These are phyloP conservation scores for Trachymyrmex septentrionalis DNA, from an alignment of 1,140 invertebrate genomes.

Conservation along the genomic window DNA sequence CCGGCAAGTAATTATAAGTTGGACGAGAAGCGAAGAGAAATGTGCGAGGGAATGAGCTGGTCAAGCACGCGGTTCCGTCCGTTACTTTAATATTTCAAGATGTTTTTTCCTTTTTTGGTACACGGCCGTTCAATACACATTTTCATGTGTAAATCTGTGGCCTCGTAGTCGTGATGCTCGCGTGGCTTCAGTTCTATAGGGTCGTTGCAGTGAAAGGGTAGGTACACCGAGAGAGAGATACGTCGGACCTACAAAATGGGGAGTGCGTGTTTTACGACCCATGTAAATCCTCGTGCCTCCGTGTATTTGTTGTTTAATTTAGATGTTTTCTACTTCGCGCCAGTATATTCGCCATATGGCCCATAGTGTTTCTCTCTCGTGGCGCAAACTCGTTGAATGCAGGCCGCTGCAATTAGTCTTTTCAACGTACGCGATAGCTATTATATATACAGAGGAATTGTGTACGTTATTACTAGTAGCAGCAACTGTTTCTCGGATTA, in stretches of 20 bases:
- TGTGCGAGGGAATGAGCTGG: slow-evolving; percentile 33
- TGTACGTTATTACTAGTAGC: too few relatives aligned
- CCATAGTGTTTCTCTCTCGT: slow-evolving; percentile 77
- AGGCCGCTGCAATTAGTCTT: slow-evolving; percentile 61
- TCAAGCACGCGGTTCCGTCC: slow-evolving; percentile 64
- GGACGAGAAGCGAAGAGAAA: slow-evolving; percentile 32
- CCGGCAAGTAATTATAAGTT: slow-evolving; percentile 76
- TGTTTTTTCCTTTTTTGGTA: slow-evolving; percentile 69
- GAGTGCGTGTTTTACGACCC: slow-evolving; percentile 83
- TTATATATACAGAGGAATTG: not conserved
- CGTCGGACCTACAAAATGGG: slow-evolving; percentile 80
- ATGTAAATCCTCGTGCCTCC: slow-evolving; percentile 84
- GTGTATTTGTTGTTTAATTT: slow-evolving; percentile 85
- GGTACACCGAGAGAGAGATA: slow-evolving; percentile 60
- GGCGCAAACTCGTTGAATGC: slow-evolving; percentile 78
- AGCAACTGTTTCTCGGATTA: not conserved
- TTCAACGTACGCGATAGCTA: slow-evolving; percentile 14
- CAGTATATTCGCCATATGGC: slow-evolving; percentile 73
- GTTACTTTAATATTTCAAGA: slow-evolving; percentile 79
- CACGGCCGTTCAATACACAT: slow-evolving; percentile 67
- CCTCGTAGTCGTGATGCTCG: slow-evolving; percentile 80
- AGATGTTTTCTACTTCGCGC: slow-evolving; percentile 81
- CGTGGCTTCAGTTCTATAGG: slow-evolving; percentile 67
- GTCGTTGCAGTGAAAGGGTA: slow-evolving; percentile 66
- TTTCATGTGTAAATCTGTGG: slow-evolving; percentile 82